Base-by-base conservation (phyloP, 2,888 invertebrate species). In the Eledone cirrhosa region DNA sequence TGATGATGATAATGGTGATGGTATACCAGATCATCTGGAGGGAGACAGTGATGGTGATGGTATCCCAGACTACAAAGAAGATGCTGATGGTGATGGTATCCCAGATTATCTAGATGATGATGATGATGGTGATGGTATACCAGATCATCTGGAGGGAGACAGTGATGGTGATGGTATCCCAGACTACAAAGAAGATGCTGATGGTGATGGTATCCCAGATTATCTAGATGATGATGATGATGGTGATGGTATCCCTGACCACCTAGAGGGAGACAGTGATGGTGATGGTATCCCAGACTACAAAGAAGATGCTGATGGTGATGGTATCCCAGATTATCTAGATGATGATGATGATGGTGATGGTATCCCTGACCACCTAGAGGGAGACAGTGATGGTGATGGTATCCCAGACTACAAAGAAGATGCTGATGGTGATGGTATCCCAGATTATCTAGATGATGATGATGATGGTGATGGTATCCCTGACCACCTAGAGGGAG, bases 261-360 rank as follows among this genome's bases (percentile, higher is more conserved):
- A 67, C 85, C 86, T 80, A 85, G 87, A 80, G 59, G 86, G 87
- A 59, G 78, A 80, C 16, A 83, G 82, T 19, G 89, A 90, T 81
- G 87, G 87, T 41, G 89, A 90, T 81, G 89, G 90, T 3, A 88
- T 89, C 78, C 88, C 88, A 11, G 88, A 89, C 77, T 82, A 83
- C 63, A 75, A 59, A 47, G 81, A 85, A 19, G 88, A 87, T 82
- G 84, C 86, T 82, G 87, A 88, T 82, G 88, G 87, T 19, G 90
- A 90, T 82, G 89, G 89, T 33, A 84, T 53, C 4, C 53, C 53
- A n/a, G 87, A 87, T 76, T 77, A 72, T 78, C 80, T 48, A n/a
- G 83, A 84, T 76, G 63, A 65, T 41, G 82, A 84, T 77, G 81
- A 80, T 72, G 86, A 88, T 81, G 86, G 86, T 47, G 83, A 84